A percentile compares a stretch with the other conserved stretches of the same genome.
Evolutionary conservation across 1,140 invertebrate genomes (phyloP).

Genomic region (Drosophila arizonae): DNA sequence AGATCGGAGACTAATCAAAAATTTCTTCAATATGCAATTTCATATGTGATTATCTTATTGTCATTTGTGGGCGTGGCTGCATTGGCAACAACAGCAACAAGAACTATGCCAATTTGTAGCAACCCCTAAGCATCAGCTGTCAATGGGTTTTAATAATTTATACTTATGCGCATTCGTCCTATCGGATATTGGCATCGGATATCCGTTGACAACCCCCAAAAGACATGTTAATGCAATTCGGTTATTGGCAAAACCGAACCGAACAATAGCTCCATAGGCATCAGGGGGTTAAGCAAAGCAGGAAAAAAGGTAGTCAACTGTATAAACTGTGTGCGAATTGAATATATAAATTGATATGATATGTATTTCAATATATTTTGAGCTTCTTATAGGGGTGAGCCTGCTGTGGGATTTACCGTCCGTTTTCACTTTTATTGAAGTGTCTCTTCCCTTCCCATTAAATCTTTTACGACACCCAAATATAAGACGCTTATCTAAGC

Average conservation of each 20-base stretch:
- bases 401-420: constrained; percentile 6
- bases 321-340: constrained; percentile 51
- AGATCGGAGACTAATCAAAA: constrained; percentile 12
- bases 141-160: constrained; percentile 69
- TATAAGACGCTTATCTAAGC: constrained; percentile 51
- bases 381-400: constrained; percentile 32
- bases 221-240: constrained; percentile 54
- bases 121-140: constrained; percentile 62
- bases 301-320: constrained; percentile 58
- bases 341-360: constrained; percentile 42
- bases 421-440: constrained; percentile 25
- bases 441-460: not conserved
- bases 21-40: not conserved
- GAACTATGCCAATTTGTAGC: constrained; percentile 26
- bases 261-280: constrained; percentile 13
- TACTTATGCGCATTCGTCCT: constrained; percentile 61
- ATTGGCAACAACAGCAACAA: constrained; percentile 26
- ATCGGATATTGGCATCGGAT: constrained; percentile 65
- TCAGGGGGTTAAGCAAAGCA: constrained; percentile 29
- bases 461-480: not conserved
- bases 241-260: constrained; percentile 34
- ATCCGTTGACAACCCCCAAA: constrained; percentile 53
- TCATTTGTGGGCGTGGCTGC: constrained; percentile 54
- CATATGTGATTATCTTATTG: not conserved
- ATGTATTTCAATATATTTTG: constrained; percentile 38